Evolutionary conservation across 2,888 invertebrate species (phyloP).

Genomic region (Cyrtodaria siliqua): DNA sequence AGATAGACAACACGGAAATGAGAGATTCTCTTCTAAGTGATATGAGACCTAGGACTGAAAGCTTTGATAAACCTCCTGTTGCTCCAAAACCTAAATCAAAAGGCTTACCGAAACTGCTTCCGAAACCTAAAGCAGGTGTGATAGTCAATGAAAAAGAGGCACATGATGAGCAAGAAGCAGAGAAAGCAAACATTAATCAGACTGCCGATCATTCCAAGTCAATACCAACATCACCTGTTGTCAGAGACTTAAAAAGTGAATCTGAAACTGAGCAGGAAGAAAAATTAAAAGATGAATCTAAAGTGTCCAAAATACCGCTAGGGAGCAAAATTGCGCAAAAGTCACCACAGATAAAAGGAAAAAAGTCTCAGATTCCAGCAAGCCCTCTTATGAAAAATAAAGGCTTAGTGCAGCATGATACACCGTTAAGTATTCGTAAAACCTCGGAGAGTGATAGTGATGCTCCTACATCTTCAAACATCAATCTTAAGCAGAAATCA

Average conservation of each 20-base stretch:
- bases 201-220: not conserved
- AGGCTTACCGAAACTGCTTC: slow-evolving; percentile 49
- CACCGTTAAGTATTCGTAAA: slow-evolving; percentile 10
- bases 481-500: slow-evolving; percentile 30
- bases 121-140: slow-evolving; percentile 39
- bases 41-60: slow-evolving; percentile 46
- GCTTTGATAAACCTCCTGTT: slow-evolving; percentile 58
- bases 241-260: slow-evolving; percentile 13
- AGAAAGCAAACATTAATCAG: not conserved
- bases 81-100: slow-evolving; percentile 65
- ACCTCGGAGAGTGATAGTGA: slow-evolving; percentile 51
- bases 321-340: slow-evolving; percentile 55
- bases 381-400: slow-evolving; percentile 53
- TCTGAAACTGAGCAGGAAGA: slow-evolving; percentile 32
- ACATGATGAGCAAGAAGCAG: not conserved
- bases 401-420: slow-evolving; percentile 29
- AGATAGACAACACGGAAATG: too few species aligned
- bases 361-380: slow-evolving; percentile 52
- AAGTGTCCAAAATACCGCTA: slow-evolving; percentile 34
- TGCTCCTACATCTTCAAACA: slow-evolving; percentile 26
- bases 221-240: not conserved
- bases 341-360: slow-evolving; percentile 43
- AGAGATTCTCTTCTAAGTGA: slow-evolving; percentile 7
- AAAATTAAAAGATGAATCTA: slow-evolving; percentile 29
- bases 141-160: slow-evolving; percentile 1